A percentile compares a stretch with the other conserved stretches of the same genome.
Conservation (phyloP, 2,888 invertebrate genomes). For the Disparrhopalites patrizii region DNA sequence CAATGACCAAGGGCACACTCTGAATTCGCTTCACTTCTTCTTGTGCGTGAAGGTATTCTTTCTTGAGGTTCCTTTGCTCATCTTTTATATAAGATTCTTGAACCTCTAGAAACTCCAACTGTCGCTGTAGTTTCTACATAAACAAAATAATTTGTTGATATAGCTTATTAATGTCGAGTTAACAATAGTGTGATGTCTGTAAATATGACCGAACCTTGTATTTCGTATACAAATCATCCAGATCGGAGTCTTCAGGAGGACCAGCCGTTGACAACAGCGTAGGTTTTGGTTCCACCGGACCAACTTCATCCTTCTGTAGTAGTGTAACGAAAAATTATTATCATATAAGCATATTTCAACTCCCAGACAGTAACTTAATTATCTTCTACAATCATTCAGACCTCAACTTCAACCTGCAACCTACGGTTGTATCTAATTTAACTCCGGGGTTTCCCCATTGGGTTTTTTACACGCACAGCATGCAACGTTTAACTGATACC, state of each 20-base stretch:
- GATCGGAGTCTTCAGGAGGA: slow-evolving; percentile 71
- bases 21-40: slow-evolving; percentile 98
- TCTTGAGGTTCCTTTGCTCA: slow-evolving; percentile 96
- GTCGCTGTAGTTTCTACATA: slow-evolving; percentile 83
- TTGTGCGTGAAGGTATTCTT: slow-evolving; percentile 97
- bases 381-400: background rate
- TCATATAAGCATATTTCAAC: too few species aligned
- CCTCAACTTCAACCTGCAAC: background rate
- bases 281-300: slow-evolving; percentile 10
- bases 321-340: too few species aligned
- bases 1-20: slow-evolving; percentile 97
- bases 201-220: slow-evolving; percentile 66
- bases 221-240: slow-evolving; percentile 91
- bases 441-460: background rate
- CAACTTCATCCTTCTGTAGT: slow-evolving; percentile 15
- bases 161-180: background rate
- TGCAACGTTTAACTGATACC: too few species aligned
- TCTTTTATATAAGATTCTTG: slow-evolving; percentile 99
- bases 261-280: slow-evolving; percentile 3
- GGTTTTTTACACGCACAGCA: too few species aligned
- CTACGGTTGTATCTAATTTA: background rate
- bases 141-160: background rate
- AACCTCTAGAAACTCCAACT: slow-evolving; percentile 94
- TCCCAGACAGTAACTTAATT: too few species aligned
- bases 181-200: background rate